phyloP scores from a whole-genome alignment of 1,140 invertebrate species.

The Pseudomyrmex cubaensis region DNA sequence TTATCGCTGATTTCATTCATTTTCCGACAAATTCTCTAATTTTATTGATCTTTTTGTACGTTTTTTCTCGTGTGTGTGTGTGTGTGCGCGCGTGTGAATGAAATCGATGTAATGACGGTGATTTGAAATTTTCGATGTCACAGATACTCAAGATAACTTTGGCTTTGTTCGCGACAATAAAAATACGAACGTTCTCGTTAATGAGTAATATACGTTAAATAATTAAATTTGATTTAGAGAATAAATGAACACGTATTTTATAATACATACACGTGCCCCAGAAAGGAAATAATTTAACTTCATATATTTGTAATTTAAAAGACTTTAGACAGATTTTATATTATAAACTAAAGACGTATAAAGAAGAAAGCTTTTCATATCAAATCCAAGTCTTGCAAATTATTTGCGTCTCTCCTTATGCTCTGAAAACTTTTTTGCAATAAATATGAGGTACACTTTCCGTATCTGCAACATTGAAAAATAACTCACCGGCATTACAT shows the following conservation, averaged over 20 bases:
- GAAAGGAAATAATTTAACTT: too few relatives aligned
- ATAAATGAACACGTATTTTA: too few relatives aligned
- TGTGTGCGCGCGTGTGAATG: not conserved
- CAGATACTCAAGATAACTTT: slow-evolving; percentile 9
- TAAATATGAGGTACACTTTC: not conserved
- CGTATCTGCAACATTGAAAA: slow-evolving; percentile 49
- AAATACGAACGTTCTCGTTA: not conserved
- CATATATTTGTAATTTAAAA: too few relatives aligned
- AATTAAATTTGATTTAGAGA: too few relatives aligned
- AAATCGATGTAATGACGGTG: slow-evolving; percentile 15
- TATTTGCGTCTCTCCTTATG: not conserved
- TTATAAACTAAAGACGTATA: too few relatives aligned
- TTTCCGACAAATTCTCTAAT: not conserved
- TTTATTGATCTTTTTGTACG: not conserved
- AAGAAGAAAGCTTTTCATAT: too few relatives aligned
- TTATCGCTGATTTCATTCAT: not conserved
- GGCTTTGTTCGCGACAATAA: not conserved
- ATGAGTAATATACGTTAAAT: not conserved
- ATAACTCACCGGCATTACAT: slow-evolving; percentile 40
- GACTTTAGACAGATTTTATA: too few relatives aligned
- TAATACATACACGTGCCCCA: too few relatives aligned
- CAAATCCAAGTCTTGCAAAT: not conserved
- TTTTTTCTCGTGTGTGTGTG: not conserved
- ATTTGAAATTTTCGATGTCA: slow-evolving; percentile 39
- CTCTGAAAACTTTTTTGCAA: not conserved